Evolutionary conservation across 2,888 invertebrate species (phyloP), one percentile per base, ranked within the genome.

Genomic region (Hipparchia semele): DNA sequence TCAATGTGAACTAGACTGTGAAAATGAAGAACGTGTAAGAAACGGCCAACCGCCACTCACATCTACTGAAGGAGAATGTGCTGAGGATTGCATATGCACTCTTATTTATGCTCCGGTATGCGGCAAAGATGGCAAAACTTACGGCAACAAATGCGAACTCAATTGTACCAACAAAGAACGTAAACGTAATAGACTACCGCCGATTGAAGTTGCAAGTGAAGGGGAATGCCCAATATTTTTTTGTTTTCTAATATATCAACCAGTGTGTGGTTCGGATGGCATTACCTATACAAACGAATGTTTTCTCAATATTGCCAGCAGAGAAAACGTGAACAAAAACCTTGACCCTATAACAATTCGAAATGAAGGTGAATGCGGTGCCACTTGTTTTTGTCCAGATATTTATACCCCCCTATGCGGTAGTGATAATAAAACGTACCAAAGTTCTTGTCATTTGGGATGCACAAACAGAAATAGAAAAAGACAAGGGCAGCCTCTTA

Each of bases 281-380:
- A 46, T 54, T 2, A 76, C 76, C 12, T 68, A 68, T 60, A 12
- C 60, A 51, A 60, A 33, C 60, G 60, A 68, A 53, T 68, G 68
- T 60, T 59, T 58, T 8, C 68, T 68, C n/a, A 33, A 51, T 65
- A 78, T 10, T 56, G 75, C 10, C 53, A 73, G 6, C 61, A 39
- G 33, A n/a, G 23, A 56, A 56, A 68, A 39, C 13, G 2, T 58
- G 7, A 51, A 60, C 2, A 66, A 10, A 7, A 54, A n/a, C n/a
- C 54, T 12, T 33, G 6, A 74, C 10, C n/a, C 70, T 0, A 66
- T 81, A 6, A 60, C 10, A 9, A 4, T 78, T 4, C 12, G 46
- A 1, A 76, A 73, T 5, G 39, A 56, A 9, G 84, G 84, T n/a
- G 72, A 72, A 53, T 84, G 83, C 39, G 23, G 51, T n/a, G 60